Conservation (phyloP, 2,113 vertebrate genomes). For the Xiphophorus couchianus region DNA sequence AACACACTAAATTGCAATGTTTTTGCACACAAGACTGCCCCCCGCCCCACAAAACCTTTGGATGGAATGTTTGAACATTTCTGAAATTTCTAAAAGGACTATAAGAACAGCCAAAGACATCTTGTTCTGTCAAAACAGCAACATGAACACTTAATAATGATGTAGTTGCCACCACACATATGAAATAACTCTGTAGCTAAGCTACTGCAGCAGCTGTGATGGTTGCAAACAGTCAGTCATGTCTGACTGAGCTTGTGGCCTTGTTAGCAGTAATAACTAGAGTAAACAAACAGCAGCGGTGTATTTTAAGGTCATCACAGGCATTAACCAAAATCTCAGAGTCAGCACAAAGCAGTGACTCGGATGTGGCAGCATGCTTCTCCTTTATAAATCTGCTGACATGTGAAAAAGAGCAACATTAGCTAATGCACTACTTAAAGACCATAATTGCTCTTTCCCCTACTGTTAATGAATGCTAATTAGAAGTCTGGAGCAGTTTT, state of each 20-base stretch:
- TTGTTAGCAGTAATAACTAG: constrained; percentile 68
- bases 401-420: constrained; percentile 77
- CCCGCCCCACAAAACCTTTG: not conserved
- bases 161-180: constrained; percentile 12
- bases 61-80: not conserved
- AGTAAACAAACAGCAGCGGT: constrained; percentile 71
- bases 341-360: constrained; percentile 74
- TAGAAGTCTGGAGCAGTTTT: constrained; percentile 77
- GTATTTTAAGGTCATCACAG: constrained; percentile 72
- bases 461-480: constrained; percentile 85
- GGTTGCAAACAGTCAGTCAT: constrained; percentile 45
- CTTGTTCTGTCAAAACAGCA: not conserved
- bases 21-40: no score
- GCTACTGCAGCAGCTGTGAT: constrained; percentile 44
- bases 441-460: constrained; percentile 82
- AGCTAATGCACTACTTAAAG: constrained; percentile 85
- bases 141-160: constrained; percentile 9
- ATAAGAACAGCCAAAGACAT: not conserved
- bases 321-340: constrained; percentile 60
- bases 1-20: not conserved
- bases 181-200: not conserved
- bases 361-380: constrained; percentile 71
- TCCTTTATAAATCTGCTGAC: constrained; percentile 80
- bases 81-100: not conserved
- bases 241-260: constrained; percentile 59